These are phyloP conservation scores for Drosophila fulvimacula DNA, from an alignment of 2,888 invertebrate species.

Conservation along the genomic window DNA sequence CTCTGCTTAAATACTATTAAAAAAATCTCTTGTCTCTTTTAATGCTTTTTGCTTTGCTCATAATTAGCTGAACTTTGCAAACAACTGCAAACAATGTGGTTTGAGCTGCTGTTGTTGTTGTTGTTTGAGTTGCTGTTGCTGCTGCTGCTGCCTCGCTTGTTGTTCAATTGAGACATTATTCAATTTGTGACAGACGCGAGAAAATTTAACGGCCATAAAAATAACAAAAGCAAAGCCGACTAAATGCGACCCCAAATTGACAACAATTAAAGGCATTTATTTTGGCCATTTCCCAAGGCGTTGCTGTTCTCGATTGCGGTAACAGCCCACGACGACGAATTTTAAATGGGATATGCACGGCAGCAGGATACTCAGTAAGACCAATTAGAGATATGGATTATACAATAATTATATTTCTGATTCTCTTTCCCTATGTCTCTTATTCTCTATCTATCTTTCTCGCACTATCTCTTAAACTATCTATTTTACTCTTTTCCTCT, in stretches of 20 bases:
- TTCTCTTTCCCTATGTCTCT: background rate
- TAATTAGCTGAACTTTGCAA: slow-evolving; percentile 61
- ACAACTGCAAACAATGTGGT: slow-evolving; percentile 63
- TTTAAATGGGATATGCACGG: background rate
- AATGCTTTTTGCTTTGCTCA: slow-evolving; percentile 35
- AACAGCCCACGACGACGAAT: background rate
- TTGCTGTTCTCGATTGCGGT: slow-evolving; percentile 72
- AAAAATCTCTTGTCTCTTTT: slow-evolving; percentile 30
- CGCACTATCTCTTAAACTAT: no score
- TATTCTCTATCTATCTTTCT: background rate
- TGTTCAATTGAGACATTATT: slow-evolving; percentile 74
- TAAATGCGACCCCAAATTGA: slow-evolving; percentile 28
- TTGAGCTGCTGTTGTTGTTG: slow-evolving; percentile 13
- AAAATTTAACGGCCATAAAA: slow-evolving; percentile 50
- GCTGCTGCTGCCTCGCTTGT: slow-evolving; percentile 18
- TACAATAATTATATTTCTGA: no score
- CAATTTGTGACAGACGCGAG: slow-evolving; percentile 78
- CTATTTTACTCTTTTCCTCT: background rate
- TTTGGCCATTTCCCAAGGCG: slow-evolving; percentile 71
- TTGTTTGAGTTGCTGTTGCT: slow-evolving; percentile 8
- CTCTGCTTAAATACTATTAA: slow-evolving; percentile 22
- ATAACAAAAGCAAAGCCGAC: slow-evolving; percentile 14
- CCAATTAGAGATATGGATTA: no score
- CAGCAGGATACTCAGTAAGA: background rate
- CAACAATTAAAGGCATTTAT: slow-evolving; percentile 70